Percentiles rank a stretch among this genome's conserved stretches.
These are phyloP conservation scores for Drosophila varians DNA, from an alignment of 1,140 invertebrate genomes.

Conservation along the genomic window DNA sequence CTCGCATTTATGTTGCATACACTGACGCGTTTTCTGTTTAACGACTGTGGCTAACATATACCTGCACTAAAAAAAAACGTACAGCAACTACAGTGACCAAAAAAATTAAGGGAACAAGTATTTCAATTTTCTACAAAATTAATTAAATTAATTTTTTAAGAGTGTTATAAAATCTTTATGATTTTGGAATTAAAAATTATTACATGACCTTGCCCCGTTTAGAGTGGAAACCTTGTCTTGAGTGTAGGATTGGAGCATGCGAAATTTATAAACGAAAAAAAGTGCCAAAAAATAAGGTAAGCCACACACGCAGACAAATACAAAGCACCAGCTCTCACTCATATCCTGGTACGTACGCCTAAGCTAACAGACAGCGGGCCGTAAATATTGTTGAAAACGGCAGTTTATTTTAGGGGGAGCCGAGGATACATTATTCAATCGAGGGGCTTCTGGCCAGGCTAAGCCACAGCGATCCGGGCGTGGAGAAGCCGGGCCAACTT, in stretches of 20 bases:
- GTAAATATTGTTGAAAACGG: conserved; percentile 77
- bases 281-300: conserved; percentile 23
- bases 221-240: background rate
- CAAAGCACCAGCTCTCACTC: conserved; percentile 33
- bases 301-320: conserved; percentile 29
- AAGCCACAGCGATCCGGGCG: conserved; percentile 20
- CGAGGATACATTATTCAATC: conserved; percentile 68
- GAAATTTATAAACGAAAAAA: conserved; percentile 61
- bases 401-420: conserved; percentile 71
- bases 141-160: too few relatives aligned
- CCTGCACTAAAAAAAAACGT: background rate
- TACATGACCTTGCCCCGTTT: too few relatives aligned
- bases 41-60: conserved; percentile 62
- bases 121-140: too few relatives aligned
- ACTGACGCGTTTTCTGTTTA: conserved; percentile 60
- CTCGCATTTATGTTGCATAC: conserved; percentile 72
- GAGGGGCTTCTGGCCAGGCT: conserved; percentile 35
- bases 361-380: conserved; percentile 71
- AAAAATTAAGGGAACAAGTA: too few relatives aligned
- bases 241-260: conserved; percentile 31
- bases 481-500: background rate
- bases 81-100: background rate
- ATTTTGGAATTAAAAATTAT: too few relatives aligned
- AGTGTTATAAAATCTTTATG: too few relatives aligned
- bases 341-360: conserved; percentile 38